Conservation (phyloP, 2,888 invertebrate species). For the Pseudococcus viburni region DNA sequence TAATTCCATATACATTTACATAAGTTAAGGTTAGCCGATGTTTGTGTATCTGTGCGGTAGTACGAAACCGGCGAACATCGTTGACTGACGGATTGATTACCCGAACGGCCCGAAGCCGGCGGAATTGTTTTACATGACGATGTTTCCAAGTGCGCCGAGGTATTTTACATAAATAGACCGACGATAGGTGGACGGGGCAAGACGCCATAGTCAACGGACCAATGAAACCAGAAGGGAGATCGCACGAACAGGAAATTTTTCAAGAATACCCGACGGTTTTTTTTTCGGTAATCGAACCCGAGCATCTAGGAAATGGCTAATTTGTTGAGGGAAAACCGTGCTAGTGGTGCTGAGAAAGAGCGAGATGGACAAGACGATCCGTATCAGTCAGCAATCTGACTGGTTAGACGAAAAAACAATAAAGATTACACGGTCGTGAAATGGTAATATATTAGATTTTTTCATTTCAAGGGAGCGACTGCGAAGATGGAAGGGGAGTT, state of each 20-base stretch:
- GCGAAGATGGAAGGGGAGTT: background rate
- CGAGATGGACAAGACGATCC: background rate
- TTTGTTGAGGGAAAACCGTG: background rate
- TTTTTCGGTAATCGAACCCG: conserved; percentile 12
- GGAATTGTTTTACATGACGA: conserved; percentile 22
- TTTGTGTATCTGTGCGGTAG: background rate
- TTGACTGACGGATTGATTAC: conserved; percentile 39
- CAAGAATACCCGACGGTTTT: background rate
- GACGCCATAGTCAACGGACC: background rate
- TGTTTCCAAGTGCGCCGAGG: background rate
- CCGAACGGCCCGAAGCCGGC: background rate
- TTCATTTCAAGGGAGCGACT: conserved; percentile 27
- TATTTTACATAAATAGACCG: conserved; percentile 24
- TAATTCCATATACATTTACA: conserved; percentile 17
- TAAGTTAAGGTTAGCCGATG: conserved; percentile 8
- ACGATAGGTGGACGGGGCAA: background rate
- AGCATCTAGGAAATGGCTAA: conserved; percentile 13
- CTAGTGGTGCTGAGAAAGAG: background rate
- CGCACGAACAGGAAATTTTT: conserved; percentile 3
- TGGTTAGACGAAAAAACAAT: conserved; percentile 35
- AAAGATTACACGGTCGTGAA: conserved; percentile 47
- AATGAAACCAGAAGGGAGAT: background rate
- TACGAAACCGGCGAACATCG: background rate
- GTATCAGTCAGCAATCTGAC: conserved; percentile 39
- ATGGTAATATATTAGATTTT: conserved; percentile 24